Percentiles rank a stretch among this genome's conserved stretches.
Conservation (phyloP, 1,140 invertebrate genomes). For the Drosophila tristis region DNA sequence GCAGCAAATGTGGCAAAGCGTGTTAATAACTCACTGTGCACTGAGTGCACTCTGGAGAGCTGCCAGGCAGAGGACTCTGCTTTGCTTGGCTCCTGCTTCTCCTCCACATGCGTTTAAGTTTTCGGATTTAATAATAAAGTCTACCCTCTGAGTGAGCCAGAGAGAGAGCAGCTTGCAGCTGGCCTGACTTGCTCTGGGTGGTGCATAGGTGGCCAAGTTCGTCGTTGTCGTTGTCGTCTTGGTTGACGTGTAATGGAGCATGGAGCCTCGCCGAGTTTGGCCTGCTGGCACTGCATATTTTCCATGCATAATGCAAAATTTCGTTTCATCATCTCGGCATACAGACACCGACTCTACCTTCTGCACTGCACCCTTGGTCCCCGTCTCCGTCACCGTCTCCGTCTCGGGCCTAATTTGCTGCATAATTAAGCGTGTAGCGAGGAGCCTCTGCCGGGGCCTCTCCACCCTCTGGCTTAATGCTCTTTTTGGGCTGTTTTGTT, state of each 20-base stretch:
- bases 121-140: conserved; percentile 80
- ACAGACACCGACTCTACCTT: conserved; percentile 19
- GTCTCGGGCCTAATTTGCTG: conserved; percentile 77
- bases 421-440: conserved; percentile 77
- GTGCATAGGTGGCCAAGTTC: conserved; percentile 40
- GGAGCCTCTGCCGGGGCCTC: conserved; percentile 22
- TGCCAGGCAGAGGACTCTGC: conserved; percentile 1
- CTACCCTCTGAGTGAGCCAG: background rate
- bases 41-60: conserved; percentile 65
- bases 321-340: conserved; percentile 68
- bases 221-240: conserved; percentile 45
- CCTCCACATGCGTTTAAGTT: conserved; percentile 70
- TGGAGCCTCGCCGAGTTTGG: conserved; percentile 41
- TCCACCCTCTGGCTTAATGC: conserved; percentile 4
- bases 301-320: conserved; percentile 80
- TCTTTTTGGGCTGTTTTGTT: conserved; percentile 39
- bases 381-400: conserved; percentile 32
- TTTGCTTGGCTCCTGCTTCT: background rate
- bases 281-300: conserved; percentile 58
- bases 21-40: conserved; percentile 79
- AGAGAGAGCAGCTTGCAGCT: background rate
- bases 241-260: conserved; percentile 72
- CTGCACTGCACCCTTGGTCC: conserved; percentile 5
- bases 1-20: conserved; percentile 81
- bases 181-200: background rate